These are phyloP conservation scores for Calcarius lapponicus DNA, from an alignment of 2,797 vertebrate genomes.

Conservation along the genomic window DNA sequence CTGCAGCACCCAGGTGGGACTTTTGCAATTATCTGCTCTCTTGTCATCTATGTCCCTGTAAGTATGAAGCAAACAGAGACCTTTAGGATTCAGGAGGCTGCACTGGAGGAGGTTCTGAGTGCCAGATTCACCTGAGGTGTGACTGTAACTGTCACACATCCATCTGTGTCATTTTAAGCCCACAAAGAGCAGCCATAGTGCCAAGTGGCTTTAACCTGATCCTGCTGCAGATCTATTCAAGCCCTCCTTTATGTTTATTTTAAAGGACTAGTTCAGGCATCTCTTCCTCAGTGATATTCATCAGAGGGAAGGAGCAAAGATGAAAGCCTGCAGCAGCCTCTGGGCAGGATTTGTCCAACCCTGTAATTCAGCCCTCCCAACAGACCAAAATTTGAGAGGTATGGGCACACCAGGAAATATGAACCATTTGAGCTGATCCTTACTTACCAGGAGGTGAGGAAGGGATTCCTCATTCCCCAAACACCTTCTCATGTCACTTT, in stretches of 20 bases:
- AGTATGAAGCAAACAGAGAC: not conserved
- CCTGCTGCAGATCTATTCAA: not conserved
- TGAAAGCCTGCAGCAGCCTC: slow-evolving; percentile 48
- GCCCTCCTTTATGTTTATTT: not conserved
- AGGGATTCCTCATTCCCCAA: not conserved
- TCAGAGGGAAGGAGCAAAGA: not conserved
- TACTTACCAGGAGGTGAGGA: not conserved
- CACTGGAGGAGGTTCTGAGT: not conserved
- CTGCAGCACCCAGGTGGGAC: not conserved
- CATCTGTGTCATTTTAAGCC: not conserved
- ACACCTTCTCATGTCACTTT: not conserved
- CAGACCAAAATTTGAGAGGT: not conserved
- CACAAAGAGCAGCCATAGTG: not conserved
- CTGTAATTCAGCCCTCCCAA: slow-evolving; percentile 12
- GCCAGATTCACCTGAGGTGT: not conserved
- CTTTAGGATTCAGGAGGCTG: not conserved
- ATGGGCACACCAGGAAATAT: not conserved
- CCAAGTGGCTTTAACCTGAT: not conserved
- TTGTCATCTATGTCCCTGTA: not conserved
- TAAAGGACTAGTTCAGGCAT: not conserved
- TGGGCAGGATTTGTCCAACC: slow-evolving; percentile 58
- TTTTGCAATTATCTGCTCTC: not conserved
- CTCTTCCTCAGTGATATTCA: not conserved
- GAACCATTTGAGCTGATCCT: not conserved
- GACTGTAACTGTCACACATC: not conserved